Evolutionary conservation across 35 echinoderm and acorn worm genomes (phyloP), one percentile per base, ranked within the genome.

Genomic region (Heliocidaris erythrogramma): DNA sequence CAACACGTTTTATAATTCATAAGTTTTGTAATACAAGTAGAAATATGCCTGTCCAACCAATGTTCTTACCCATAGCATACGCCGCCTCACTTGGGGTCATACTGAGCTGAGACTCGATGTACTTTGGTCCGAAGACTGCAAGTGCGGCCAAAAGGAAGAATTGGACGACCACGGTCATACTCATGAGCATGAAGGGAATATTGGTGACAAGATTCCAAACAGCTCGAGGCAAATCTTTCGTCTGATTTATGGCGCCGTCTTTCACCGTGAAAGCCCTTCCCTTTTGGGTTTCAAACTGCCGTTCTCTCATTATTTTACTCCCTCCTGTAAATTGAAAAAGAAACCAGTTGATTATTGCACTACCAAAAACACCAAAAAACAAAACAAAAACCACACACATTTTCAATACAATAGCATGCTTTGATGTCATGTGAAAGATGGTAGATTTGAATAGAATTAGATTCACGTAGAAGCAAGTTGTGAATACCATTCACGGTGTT

Each of bases 121-220:
- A 95, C 88, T 95, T 95, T 5, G 94, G 94, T 24, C 94, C 94
- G 48, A 95, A 95, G 27, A 90, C 87, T 30, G 94, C 86, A 59
- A 95, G 32, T 24, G n/a, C 90, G 16, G 94, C 87, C 52, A 95
- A 21, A 4, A 95, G 48, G 59, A 95, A 95, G 35, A 59, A 88
- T 30, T 95, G 86, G 14, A 59, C 13, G 48, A 59, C 87, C 16
- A 49, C 88, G 35, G 94, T 52, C 60, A 91, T 48, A 32, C 65
- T 95, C 30, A 95, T n/a, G 49, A 95, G 48, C 94, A 95, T 95
- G 27, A 91, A 95, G 10, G 94, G 94, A 31, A 92, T 18, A 29
- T 95, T 95, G 32, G 56, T 71, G 21, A 95, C 11, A 49, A 95
- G 90, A 49, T 59, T 95, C 86, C 87, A 91, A 78, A 95, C 49